Conservation (phyloP, 2,113 vertebrate genomes). For the Ochotona princeps region DNA sequence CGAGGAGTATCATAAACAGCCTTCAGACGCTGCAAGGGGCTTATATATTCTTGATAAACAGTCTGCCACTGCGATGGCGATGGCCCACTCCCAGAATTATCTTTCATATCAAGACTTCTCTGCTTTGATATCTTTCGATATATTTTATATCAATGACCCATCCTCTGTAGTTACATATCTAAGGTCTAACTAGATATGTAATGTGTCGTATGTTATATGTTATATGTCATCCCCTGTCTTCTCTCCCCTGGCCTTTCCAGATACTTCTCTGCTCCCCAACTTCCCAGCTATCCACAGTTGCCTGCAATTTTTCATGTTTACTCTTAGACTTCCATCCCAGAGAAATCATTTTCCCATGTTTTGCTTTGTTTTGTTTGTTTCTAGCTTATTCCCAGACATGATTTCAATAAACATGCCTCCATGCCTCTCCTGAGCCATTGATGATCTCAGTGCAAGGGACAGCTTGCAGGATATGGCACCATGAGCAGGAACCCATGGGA, state of each 20-base stretch:
- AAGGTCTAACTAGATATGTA: too few species aligned
- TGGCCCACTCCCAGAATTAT: too few species aligned
- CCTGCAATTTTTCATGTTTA: neutral
- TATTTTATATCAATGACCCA: too few species aligned
- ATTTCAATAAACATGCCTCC: neutral
- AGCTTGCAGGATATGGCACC: neutral
- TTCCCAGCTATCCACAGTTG: neutral
- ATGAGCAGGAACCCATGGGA: neutral
- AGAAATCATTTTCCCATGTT: neutral
- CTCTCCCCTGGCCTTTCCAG: neutral
- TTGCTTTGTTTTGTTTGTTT: neutral
- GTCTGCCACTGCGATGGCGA: too few species aligned
- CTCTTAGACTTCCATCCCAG: neutral
- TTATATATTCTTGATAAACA: too few species aligned
- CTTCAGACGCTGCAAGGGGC: too few species aligned
- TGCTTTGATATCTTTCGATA: too few species aligned
- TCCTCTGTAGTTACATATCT: fast-evolving
- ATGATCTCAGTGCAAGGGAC: neutral
- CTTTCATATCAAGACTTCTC: too few species aligned
- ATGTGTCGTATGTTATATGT: too few species aligned
- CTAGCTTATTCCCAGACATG: too few species aligned
- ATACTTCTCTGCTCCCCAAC: neutral
- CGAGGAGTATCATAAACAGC: too few species aligned
- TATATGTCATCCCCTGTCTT: neutral
- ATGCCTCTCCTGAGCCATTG: neutral